Evolutionary conservation across 2,113 vertebrate genomes (phyloP).

Genomic region (Lates calcarifer): DNA sequence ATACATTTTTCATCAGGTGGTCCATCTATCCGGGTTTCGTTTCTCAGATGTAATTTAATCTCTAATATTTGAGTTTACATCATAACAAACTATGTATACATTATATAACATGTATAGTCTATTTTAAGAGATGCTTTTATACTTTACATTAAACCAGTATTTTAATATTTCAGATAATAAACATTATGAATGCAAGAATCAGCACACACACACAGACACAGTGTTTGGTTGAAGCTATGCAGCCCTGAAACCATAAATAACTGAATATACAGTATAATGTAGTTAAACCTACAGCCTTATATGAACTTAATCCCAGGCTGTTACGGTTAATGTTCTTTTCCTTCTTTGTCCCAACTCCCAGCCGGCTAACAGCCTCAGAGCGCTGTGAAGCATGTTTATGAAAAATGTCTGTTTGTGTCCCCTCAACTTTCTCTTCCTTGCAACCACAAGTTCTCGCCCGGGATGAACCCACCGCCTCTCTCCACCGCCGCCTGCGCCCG

Average conservation of each 20-base stretch:
- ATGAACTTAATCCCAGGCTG: background rate
- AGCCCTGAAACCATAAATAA: too few relatives aligned
- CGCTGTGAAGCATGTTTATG: background rate
- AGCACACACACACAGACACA: too few relatives aligned
- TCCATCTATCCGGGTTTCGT: background rate
- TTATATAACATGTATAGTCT: too few relatives aligned
- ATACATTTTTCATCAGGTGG: background rate
- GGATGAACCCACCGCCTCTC: background rate
- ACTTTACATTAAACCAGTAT: too few relatives aligned
- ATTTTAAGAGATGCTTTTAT: too few relatives aligned
- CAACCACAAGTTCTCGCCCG: background rate
- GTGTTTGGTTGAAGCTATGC: too few relatives aligned
- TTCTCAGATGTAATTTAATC: background rate
- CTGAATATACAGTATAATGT: too few relatives aligned
- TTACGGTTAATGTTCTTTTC: slow-evolving; percentile 5
- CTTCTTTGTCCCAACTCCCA: background rate
- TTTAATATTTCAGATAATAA: too few relatives aligned
- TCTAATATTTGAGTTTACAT: background rate
- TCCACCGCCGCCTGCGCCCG: background rate
- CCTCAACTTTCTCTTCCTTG: background rate
- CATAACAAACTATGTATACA: too few relatives aligned
- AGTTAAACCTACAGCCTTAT: background rate
- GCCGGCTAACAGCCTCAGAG: slow-evolving; percentile 8
- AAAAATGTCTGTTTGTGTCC: slow-evolving; percentile 7
- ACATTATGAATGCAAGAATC: too few relatives aligned